phyloP scores from a whole-genome alignment of 2,113 vertebrate genomes.

The Penelope pileata region DNA sequence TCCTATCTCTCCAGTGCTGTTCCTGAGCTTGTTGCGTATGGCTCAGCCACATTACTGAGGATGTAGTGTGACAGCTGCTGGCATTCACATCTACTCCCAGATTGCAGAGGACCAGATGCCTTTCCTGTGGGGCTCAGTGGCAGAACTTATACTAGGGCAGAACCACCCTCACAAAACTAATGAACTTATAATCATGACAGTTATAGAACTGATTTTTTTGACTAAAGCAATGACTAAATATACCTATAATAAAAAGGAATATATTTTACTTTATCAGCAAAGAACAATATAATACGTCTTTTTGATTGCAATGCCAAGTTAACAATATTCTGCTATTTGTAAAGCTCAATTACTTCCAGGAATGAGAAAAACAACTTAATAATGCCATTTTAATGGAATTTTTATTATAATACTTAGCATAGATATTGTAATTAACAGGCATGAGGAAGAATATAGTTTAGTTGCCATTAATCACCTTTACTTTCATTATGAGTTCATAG shows the following conservation, averaged over 20 bases:
- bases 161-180: not conserved
- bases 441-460: not conserved
- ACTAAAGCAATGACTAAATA: not conserved
- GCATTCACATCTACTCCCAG: not conserved
- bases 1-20: not conserved
- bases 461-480: conserved; percentile 47
- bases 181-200: not conserved
- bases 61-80: not conserved
- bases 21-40: not conserved
- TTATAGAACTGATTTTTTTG: not conserved
- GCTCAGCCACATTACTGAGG: not conserved
- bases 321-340: conserved; percentile 20
- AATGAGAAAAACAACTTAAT: conserved; percentile 57
- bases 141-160: not conserved
- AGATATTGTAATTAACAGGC: conserved; percentile 46
- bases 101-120: not conserved
- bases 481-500: not conserved
- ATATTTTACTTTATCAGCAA: conserved; percentile 7
- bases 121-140: not conserved
- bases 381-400: conserved; percentile 40
- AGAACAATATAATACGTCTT: conserved; percentile 19
- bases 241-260: not conserved
- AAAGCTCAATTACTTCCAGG: conserved; percentile 48
- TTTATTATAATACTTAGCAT: conserved; percentile 33
- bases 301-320: conserved; percentile 52